Evolutionary conservation across 2,888 invertebrate species (phyloP), one percentile per base, ranked within the genome.

Genomic region (Peribatodes rhomboidaria): DNA sequence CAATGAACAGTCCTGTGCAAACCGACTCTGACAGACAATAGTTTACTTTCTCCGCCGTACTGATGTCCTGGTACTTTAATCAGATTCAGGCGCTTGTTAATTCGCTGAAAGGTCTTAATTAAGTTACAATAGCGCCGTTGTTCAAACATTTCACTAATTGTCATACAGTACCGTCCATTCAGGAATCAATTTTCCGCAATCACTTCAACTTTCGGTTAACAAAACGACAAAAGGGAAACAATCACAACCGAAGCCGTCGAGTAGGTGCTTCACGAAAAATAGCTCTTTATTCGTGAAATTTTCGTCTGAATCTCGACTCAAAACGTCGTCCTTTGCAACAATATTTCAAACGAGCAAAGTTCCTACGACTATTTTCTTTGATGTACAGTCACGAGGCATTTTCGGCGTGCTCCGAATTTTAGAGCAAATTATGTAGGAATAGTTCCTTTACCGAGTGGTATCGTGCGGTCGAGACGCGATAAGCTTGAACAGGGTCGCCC

Each of bases 361-460:
- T 72, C 47, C 49, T 42, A 52, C 55, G 76, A 82, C 81, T 80
- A 81, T 85, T 79, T 83, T 83, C 90, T 90, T 90, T 90, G 90
- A 90, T 82, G 86, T 83, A 75, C 82, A 81, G 84, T 80, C 80
- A 80, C 78, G 75, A 77, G 74, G 79, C 85, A 90, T 90, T 84
- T 85, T 82, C 87, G 76, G 81, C 86, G 83, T 84, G 79, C 86
- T 76, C 67, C 74, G 79, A 81, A 88, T 88, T 86, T 87, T 78
- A 78, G 80, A 82, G 85, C 78, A 80, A 86, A 87, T 88, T 85
- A 85, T 82, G 83, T 81, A 76, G 79, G 75, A 86, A 89, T 89
- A 89, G 90, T 89, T 89, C 77, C 82, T 84, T 82, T 80, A 75
- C 79, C 76, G 74, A 75, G 75, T 80, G 78, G 78, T 78, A 79